Evolutionary conservation across 1,140 invertebrate species (phyloP), one percentile per base, ranked within the genome.

Genomic region (Ericerus pela): DNA sequence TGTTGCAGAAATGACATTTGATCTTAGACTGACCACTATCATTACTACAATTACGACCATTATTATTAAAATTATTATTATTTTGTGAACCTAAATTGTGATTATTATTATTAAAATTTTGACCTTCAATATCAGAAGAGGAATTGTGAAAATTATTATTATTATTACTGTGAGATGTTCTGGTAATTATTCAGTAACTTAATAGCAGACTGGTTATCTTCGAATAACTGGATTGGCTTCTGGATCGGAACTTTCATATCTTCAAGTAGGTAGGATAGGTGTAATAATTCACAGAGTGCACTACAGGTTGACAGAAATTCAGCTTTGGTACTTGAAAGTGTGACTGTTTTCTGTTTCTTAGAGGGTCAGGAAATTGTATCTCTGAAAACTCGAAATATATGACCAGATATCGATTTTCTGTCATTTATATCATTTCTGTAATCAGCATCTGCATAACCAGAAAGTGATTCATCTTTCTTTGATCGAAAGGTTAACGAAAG

Each of bases 241-340:
- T 43, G 14, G 2, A 30, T 27, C n/a, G 30, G 20, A 18, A 3
- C 18, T 26, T 52, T 43, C 0, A 63, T 30, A 51, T 63, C 61
- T 16, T 31, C 30, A 0, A 60, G 47, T 26, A 64, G 38, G n/a
- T 27, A 51, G 14, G 27, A 18, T 18, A 64, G 47, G 47, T 51
- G 63, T 12, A 59, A 8, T 28, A 52, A 54, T 58, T 54, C 55
- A 54, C 65, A 64, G 0, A 56, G 24, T 1, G 62, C 63, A 16
- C 66, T 62, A 3, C 62, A 60, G n/a, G 60, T 18, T 16, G 63
- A 54, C 51, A 68, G 58, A 33, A 33, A 43, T 43, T 43, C 41
- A 8, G 41, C 41, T 18, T 43, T 18, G 8, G 8, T 10, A 10
- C 8, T 16, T n/a, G 14, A 16, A 10, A 43, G 16, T 8, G 41